phyloP scores from a whole-genome alignment of 2,113 vertebrate genomes.

The Vicugna pacos region DNA sequence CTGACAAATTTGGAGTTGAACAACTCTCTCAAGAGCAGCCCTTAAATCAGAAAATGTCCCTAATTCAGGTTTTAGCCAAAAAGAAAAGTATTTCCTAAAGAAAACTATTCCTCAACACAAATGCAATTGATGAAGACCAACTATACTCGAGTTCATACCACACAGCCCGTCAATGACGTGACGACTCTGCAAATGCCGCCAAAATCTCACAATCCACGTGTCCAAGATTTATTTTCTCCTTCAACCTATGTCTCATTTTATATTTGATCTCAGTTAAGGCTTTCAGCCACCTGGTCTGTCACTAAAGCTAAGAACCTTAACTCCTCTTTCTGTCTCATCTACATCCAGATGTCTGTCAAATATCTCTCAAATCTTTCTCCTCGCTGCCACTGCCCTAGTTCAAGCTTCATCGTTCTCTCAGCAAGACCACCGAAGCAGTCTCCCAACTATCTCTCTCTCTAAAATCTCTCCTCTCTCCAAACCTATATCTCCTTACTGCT shows the following conservation, averaged over 20 bases:
- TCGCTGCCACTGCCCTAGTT: not conserved
- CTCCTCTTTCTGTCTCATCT: slow-evolving; percentile 12
- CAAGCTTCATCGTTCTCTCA: not conserved
- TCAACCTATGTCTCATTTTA: not conserved
- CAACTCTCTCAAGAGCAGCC: not conserved
- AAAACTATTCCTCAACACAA: slow-evolving; percentile 20
- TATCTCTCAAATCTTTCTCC: not conserved
- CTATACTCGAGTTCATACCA: not conserved
- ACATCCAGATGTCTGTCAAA: not conserved
- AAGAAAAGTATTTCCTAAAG: not conserved
- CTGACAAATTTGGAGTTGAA: slow-evolving; percentile 35
- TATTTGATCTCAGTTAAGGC: not conserved
- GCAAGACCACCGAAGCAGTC: not conserved
- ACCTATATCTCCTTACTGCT: not conserved
- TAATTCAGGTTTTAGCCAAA: not conserved
- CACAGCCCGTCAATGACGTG: not conserved
- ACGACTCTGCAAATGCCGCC: not conserved
- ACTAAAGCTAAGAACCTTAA: not conserved
- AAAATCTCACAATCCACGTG: not conserved
- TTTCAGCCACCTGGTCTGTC: not conserved
- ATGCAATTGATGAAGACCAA: not conserved
- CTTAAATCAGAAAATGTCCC: not conserved
- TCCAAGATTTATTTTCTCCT: not conserved
- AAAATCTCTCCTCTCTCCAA: slow-evolving; percentile 5
- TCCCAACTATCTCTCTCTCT: not conserved